phyloP scores from a whole-genome alignment of 2,888 invertebrate genomes.

The Drosophila quinaria region DNA sequence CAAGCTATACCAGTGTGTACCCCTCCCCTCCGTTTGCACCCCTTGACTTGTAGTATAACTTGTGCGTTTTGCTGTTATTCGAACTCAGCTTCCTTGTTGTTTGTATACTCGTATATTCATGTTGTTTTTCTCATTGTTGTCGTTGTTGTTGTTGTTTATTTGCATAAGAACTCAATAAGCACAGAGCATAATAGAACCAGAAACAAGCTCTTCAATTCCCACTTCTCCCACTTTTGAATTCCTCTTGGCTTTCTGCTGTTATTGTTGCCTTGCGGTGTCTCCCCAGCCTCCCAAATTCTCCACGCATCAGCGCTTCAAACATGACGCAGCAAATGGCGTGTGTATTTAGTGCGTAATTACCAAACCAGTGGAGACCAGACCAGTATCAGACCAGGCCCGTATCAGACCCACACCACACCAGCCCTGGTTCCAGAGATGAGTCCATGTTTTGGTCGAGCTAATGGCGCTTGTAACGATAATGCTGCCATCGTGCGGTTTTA shows the following conservation, averaged over 20 bases:
- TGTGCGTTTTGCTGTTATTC: slow-evolving; percentile 54
- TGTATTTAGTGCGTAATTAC: slow-evolving; percentile 61
- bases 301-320: slow-evolving; percentile 55
- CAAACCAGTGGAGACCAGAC: slow-evolving; percentile 18
- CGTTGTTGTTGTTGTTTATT: slow-evolving; percentile 57
- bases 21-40: background rate
- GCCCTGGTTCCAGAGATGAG: slow-evolving; percentile 25
- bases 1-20: slow-evolving; percentile 34
- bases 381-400: slow-evolving; percentile 9
- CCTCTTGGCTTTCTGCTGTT: slow-evolving; percentile 14
- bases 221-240: slow-evolving; percentile 2
- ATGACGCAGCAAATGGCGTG: slow-evolving; percentile 63
- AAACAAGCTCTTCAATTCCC: slow-evolving; percentile 42
- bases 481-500: slow-evolving; percentile 19
- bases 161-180: slow-evolving; percentile 73
- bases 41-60: slow-evolving; percentile 30
- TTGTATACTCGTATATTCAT: slow-evolving; percentile 9
- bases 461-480: slow-evolving; percentile 66
- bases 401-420: background rate
- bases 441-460: slow-evolving; percentile 54
- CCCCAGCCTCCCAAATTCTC: background rate
- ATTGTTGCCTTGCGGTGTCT: slow-evolving; percentile 44
- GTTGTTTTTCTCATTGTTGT: slow-evolving; percentile 30
- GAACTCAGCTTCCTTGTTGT: slow-evolving; percentile 36
- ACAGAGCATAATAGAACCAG: slow-evolving; percentile 48